Evolutionary conservation across 2,113 vertebrate genomes (phyloP).

Genomic region (Peromyscus maniculatus): DNA sequence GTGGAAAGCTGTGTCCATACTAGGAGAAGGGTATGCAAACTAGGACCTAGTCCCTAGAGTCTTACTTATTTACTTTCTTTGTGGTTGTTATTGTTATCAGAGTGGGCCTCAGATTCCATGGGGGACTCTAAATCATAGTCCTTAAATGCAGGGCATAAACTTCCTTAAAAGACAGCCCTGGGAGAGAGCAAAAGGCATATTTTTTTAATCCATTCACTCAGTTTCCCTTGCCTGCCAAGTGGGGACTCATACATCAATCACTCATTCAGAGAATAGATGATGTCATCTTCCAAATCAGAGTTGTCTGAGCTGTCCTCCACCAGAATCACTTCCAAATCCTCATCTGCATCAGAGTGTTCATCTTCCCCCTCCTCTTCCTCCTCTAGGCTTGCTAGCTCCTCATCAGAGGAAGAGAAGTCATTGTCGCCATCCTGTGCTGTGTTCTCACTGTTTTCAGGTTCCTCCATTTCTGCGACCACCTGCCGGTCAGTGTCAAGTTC

Average conservation of each 20-base stretch:
- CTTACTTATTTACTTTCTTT: not conserved
- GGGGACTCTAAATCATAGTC: constrained; percentile 66
- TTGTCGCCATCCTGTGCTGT: constrained; percentile 94
- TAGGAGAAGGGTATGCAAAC: constrained; percentile 81
- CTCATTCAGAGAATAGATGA: constrained; percentile 95
- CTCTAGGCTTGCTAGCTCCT: constrained; percentile 95
- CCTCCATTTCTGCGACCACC: constrained; percentile 93
- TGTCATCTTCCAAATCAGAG: constrained; percentile 98
- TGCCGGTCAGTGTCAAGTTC: constrained; percentile 95
- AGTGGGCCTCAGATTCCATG: constrained; percentile 59
- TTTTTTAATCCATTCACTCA: constrained; percentile 80
- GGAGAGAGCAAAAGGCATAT: constrained; percentile 72
- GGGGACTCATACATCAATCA: constrained; percentile 83
- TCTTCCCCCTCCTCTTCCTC: constrained; percentile 94
- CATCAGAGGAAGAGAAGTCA: constrained; percentile 95
- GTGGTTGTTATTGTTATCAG: constrained; percentile 32
- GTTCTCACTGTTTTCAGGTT: constrained; percentile 94
- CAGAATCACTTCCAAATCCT: constrained; percentile 94
- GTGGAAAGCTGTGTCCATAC: constrained; percentile 85
- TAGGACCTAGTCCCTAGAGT: constrained; percentile 83
- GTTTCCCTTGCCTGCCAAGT: no score
- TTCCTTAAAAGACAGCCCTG: constrained; percentile 78
- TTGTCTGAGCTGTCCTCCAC: constrained; percentile 96
- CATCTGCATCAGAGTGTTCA: constrained; percentile 94
- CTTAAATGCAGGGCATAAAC: constrained; percentile 79